A percentile compares a stretch with the other conserved stretches of the same genome.
phyloP scores from a whole-genome alignment of 1,140 invertebrate genomes.

The Bombus vancouverensis region DNA sequence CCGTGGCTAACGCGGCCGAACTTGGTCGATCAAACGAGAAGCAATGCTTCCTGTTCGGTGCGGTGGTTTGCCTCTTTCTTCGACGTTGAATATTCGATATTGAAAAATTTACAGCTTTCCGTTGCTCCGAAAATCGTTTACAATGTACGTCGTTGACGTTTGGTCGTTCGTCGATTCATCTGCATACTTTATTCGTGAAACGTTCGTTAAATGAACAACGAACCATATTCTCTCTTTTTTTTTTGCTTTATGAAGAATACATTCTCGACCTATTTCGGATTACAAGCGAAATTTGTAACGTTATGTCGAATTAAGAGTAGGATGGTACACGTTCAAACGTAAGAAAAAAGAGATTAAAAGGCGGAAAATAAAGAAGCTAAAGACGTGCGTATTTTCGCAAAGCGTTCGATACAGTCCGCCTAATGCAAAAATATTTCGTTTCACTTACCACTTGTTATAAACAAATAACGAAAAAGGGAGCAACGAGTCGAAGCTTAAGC shows the following conservation, averaged over 20 bases:
- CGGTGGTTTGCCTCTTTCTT: not conserved
- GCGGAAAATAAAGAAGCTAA: too few species aligned
- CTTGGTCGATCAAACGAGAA: not conserved
- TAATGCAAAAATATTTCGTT: not conserved
- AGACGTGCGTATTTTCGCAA: too few species aligned
- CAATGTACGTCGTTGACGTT: not conserved
- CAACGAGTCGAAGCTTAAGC: too few species aligned
- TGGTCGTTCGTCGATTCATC: not conserved
- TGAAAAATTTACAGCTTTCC: not conserved
- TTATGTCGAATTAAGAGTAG: too few species aligned
- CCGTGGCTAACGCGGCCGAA: not conserved
- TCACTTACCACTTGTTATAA: not conserved
- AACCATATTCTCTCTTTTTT: not conserved
- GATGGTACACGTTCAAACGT: too few species aligned
- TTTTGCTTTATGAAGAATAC: not conserved
- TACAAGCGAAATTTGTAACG: not conserved
- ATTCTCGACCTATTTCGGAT: not conserved
- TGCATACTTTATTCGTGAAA: constrained; percentile 24
- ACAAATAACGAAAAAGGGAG: not conserved
- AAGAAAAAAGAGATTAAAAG: too few species aligned
- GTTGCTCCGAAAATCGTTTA: constrained; percentile 8
- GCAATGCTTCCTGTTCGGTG: not conserved
- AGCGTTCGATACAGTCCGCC: too few species aligned
- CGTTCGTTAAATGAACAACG: not conserved
- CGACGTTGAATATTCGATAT: not conserved